phyloP scores from a whole-genome alignment of 92 coral and sea anemone genomes.

The Epizoanthus stellaris region DNA sequence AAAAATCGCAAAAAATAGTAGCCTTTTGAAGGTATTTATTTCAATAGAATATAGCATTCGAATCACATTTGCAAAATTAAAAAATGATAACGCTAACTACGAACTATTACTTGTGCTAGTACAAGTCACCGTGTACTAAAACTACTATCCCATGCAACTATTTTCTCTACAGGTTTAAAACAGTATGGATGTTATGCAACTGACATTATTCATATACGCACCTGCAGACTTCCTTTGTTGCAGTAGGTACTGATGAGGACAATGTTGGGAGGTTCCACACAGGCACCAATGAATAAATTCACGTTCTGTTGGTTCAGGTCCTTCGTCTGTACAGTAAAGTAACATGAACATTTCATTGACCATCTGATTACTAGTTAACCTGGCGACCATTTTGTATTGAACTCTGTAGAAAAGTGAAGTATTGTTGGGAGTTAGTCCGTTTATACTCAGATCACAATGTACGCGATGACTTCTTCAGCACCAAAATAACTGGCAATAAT shows the following conservation, averaged over 20 bases:
- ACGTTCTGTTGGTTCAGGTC: constrained; percentile 84
- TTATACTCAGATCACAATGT: neutral
- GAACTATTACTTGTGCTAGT: no score
- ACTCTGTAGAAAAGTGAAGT: neutral
- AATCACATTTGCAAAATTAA: no score
- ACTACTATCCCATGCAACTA: no score
- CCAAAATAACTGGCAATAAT: no score
- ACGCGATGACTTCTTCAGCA: neutral
- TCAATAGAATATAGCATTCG: no score
- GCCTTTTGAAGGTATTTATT: no score
- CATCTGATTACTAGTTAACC: neutral
- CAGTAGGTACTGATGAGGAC: constrained; percentile 81
- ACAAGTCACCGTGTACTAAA: no score
- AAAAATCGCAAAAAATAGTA: no score
- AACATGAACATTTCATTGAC: neutral
- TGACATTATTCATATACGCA: neutral
- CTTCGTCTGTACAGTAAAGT: constrained; percentile 61
- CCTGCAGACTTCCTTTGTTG: constrained; percentile 95
- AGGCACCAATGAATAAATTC: constrained; percentile 90
- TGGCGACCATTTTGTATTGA: neutral
- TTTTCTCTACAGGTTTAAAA: neutral
- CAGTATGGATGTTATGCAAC: neutral
- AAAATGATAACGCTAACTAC: no score
- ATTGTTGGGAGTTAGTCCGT: neutral
- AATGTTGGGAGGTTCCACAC: constrained; percentile 84